A percentile compares a stretch with the other conserved stretches of the same genome.
phyloP scores from a whole-genome alignment of 2,113 vertebrate genomes.

The Rhinogobius similis region DNA sequence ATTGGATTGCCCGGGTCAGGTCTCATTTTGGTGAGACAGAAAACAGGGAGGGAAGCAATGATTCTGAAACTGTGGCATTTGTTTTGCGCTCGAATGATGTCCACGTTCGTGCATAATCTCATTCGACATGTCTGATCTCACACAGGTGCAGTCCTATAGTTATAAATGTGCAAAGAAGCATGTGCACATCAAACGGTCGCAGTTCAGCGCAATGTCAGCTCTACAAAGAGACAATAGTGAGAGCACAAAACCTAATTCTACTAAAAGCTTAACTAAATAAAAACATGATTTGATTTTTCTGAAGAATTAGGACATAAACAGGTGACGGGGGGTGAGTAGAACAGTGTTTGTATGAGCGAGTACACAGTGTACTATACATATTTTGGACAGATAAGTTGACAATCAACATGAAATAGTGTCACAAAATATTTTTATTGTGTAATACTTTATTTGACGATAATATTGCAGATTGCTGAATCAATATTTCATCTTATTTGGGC shows the following conservation, averaged over 20 bases:
- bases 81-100: conserved; percentile 21
- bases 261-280: conserved; percentile 40
- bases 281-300: conserved; percentile 22
- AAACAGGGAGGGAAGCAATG: conserved; percentile 9
- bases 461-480: no score
- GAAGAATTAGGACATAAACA: background rate
- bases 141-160: conserved; percentile 56
- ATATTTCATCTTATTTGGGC: no score
- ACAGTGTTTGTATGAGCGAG: background rate
- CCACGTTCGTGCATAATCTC: conserved; percentile 45
- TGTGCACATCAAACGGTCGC: conserved; percentile 8
- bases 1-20: conserved; percentile 51
- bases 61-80: conserved; percentile 34
- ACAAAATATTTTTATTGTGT: no score
- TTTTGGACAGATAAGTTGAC: no score
- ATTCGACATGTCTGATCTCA: conserved; percentile 44
- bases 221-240: background rate
- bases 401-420: no score
- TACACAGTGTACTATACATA: no score
- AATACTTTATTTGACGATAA: no score
- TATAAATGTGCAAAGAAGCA: conserved; percentile 41
- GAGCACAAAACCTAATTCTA: conserved; percentile 32
- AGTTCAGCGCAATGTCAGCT: conserved; percentile 19
- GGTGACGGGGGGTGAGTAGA: conserved; percentile 15
- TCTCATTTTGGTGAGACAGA: conserved; percentile 29